Evolutionary conservation across 2,113 vertebrate genomes (phyloP).

Genomic region (Pituophis catenifer): DNA sequence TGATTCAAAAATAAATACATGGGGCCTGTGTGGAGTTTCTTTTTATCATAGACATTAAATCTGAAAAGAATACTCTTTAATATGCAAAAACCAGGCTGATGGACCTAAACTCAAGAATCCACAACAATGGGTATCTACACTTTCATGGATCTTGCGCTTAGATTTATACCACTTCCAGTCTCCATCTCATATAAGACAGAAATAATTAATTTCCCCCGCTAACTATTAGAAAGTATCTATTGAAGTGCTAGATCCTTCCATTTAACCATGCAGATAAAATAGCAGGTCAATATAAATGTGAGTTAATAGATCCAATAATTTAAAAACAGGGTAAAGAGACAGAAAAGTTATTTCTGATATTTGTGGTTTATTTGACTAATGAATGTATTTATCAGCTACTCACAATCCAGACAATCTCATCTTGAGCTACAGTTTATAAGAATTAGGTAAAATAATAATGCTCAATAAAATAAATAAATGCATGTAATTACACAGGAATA

Average conservation of each 20-base stretch:
- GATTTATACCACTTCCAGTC: not conserved
- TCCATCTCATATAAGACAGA: not conserved
- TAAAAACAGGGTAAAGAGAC: not conserved
- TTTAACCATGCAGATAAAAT: not conserved
- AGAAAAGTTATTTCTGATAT: not conserved
- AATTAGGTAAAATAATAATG: not conserved
- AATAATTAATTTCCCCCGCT: not conserved
- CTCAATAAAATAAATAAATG: not conserved
- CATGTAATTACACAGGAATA: not conserved
- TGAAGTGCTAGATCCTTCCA: not conserved
- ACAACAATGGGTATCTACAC: not conserved
- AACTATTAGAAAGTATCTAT: not conserved
- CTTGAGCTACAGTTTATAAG: not conserved
- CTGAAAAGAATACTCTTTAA: not conserved
- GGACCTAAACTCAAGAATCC: not conserved
- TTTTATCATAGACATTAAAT: not conserved
- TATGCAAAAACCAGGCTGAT: not conserved
- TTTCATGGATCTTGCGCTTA: conserved; percentile 3
- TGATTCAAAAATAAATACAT: not conserved
- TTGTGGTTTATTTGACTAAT: not conserved
- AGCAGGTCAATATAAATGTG: not conserved
- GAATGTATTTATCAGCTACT: not conserved
- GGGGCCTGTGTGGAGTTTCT: not conserved
- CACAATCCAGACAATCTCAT: not conserved
- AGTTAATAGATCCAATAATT: not conserved